These are phyloP conservation scores for Adineta ricciae DNA, from an alignment of 2,888 invertebrate species.

Conservation along the genomic window DNA sequence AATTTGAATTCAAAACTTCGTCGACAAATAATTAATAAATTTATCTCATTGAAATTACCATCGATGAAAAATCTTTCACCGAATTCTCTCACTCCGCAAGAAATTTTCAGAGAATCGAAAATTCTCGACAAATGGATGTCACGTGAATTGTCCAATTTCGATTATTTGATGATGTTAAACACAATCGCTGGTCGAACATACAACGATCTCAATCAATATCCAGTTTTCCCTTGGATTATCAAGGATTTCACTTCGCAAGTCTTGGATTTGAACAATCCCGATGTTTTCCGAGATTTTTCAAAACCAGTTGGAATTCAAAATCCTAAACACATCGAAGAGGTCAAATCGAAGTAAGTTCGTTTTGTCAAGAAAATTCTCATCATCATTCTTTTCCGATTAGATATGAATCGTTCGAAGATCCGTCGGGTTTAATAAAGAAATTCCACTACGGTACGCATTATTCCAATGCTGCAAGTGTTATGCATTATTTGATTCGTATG, in stretches of 20 bases:
- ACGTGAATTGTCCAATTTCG: slow-evolving; percentile 53
- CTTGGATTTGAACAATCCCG: slow-evolving; percentile 48
- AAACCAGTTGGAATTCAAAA: slow-evolving; percentile 52
- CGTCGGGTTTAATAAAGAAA: slow-evolving; percentile 49
- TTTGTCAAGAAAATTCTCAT: no score
- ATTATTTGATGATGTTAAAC: slow-evolving; percentile 53
- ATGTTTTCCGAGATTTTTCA: slow-evolving; percentile 48
- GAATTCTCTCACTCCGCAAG: slow-evolving; percentile 53
- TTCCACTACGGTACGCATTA: slow-evolving; percentile 54
- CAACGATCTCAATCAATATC: slow-evolving; percentile 53
- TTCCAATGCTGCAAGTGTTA: slow-evolving; percentile 52
- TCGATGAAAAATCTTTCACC: slow-evolving; percentile 56
- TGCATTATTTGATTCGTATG: slow-evolving; percentile 53
- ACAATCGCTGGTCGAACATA: slow-evolving; percentile 53
- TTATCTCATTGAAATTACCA: slow-evolving; percentile 57
- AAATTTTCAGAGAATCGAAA: slow-evolving; percentile 57
- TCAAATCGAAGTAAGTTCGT: slow-evolving; percentile 57
- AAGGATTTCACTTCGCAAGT: slow-evolving; percentile 48
- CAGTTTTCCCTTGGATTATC: slow-evolving; percentile 52
- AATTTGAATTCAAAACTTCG: slow-evolving; percentile 58
- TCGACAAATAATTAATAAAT: slow-evolving; percentile 58
- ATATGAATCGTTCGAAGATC: slow-evolving; percentile 51
- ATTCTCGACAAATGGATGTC: slow-evolving; percentile 57
- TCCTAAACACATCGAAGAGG: slow-evolving; percentile 56
- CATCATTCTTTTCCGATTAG: not conserved